These are phyloP conservation scores for Caenorhabditis sp. DNA, from an alignment of 2,888 invertebrate genomes.

Conservation along the genomic window DNA sequence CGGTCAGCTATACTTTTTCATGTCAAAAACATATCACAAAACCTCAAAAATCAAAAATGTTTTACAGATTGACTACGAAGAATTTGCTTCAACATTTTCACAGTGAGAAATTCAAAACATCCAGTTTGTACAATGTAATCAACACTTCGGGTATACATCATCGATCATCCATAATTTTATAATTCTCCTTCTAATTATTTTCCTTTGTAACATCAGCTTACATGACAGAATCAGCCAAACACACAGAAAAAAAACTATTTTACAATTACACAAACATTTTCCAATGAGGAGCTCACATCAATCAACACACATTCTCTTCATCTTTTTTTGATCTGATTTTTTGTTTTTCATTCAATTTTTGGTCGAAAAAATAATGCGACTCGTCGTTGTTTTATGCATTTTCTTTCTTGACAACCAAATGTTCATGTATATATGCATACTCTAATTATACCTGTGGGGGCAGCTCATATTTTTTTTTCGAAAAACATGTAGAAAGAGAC, in stretches of 20 bases:
- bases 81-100: constrained; percentile 61
- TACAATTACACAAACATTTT: constrained; percentile 2
- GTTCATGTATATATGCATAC: too few species aligned
- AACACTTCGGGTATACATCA: not conserved
- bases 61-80: constrained; percentile 70
- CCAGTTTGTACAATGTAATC: not conserved
- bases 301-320: constrained; percentile 2
- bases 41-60: not conserved
- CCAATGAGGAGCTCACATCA: constrained; percentile 2
- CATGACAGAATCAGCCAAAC: not conserved
- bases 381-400: not conserved
- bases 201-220: not conserved
- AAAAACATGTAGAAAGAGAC: too few species aligned
- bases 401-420: not conserved
- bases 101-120: constrained; percentile 26
- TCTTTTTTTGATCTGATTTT: not conserved
- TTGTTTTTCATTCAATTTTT: not conserved
- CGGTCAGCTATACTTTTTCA: not conserved
- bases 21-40: not conserved
- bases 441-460: too few species aligned
- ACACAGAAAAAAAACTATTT: not conserved
- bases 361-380: not conserved
- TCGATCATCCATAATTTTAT: not conserved
- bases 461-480: too few species aligned
- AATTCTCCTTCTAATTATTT: not conserved